Evolutionary conservation across 2,113 vertebrate species (phyloP).

Genomic region (Actenoides lindsayi): DNA sequence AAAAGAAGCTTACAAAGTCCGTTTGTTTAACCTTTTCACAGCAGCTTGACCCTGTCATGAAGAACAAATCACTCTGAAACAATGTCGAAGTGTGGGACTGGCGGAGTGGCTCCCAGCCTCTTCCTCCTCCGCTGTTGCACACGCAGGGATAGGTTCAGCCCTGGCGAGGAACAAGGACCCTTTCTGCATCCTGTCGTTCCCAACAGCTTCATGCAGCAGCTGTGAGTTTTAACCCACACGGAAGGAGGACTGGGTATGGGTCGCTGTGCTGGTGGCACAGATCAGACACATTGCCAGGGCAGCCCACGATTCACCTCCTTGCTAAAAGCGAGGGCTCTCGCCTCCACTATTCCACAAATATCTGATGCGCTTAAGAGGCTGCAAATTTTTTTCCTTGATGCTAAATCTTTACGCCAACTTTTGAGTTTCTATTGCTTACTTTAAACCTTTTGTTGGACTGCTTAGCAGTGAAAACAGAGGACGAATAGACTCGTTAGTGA

Average conservation of each 20-base stretch:
- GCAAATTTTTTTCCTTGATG: neutral
- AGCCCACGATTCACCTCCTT: neutral
- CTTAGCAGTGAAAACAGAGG: neutral
- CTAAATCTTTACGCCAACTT: neutral
- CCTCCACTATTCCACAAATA: neutral
- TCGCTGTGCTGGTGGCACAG: neutral
- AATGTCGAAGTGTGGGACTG: conserved; percentile 62
- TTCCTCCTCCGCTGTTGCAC: neutral
- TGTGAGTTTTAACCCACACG: rapidly evolving
- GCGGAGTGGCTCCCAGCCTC: neutral
- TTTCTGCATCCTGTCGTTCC: neutral
- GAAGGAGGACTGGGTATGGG: rapidly evolving
- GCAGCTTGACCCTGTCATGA: conserved; percentile 91
- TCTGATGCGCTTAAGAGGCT: neutral
- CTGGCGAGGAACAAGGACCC: neutral
- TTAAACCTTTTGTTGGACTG: neutral
- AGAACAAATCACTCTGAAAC: conserved; percentile 80
- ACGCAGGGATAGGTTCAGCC: neutral
- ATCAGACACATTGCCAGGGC: rapidly evolving
- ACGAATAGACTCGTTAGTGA: neutral
- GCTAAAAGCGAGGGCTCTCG: rapidly evolving
- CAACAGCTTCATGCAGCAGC: neutral
- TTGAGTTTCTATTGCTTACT: neutral
- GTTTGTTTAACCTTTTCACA: conserved; percentile 95
- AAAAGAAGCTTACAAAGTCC: conserved; percentile 76